Base-by-base conservation (phyloP, 1,140 invertebrate genomes). In the Lordiphosa mommai region DNA sequence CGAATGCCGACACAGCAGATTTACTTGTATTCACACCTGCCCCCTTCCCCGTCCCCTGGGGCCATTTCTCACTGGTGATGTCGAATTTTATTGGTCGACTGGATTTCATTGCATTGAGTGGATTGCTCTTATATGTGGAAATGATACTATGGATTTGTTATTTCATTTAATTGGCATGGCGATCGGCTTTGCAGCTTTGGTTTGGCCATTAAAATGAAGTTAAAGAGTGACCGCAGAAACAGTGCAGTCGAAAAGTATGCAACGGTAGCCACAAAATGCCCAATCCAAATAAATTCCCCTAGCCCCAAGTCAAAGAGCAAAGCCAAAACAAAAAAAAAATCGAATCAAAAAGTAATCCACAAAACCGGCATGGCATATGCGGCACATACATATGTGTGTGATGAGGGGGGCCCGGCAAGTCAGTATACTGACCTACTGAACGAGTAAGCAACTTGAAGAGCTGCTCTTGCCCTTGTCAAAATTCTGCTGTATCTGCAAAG, bases 371-470 rank as follows among this genome's bases (percentile, higher is more conserved):
- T 33, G 30, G 41, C 63, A 67, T 61, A 67, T 70, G 51, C 57
- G 51, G 67, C 68, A 46, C 33, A 40, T 43, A 46, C 40, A 52
- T 34, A 33, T 20, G 14, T 17, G 14, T 40, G n/a, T 13, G 20
- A 13, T 23, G n/a, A 4, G 20, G 8, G 16, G 33, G 23, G 6
- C n/a, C 20, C 20, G 8, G 36, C 20, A 23, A 10, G 17, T 52
- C 14, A n/a, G 23, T 27, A 52, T 69, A 53, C 65, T 87, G 84
- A 87, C 84, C 84, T 61, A 87, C 61, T 87, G 84, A 87, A 87
- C 73, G 60, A 86, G 40, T 80, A 63, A 72, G 58, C 27, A 55
- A 46, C 12, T 13, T 38, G 14, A 33, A 36, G 44, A 33, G 32
- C 17, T 50, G n/a, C 20, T 23, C 20, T 23, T 23, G 33, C 20